These are phyloP conservation scores for Anomalospiza imberbis DNA, from an alignment of 2,797 vertebrate species.

Conservation along the genomic window DNA sequence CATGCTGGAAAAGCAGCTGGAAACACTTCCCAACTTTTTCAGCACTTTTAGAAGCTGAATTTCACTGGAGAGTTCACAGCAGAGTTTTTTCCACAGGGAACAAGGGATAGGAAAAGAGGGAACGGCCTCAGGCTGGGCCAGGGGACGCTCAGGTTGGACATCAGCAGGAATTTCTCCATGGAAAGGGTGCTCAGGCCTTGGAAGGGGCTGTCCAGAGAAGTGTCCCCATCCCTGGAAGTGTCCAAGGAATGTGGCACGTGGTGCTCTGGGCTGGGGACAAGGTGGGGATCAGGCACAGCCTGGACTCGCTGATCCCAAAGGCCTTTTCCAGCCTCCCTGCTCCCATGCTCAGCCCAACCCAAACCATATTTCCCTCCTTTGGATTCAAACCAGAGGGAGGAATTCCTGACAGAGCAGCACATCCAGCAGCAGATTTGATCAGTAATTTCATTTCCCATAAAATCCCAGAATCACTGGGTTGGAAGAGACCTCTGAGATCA, in stretches of 20 bases:
- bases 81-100: neutral
- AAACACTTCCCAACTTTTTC: neutral
- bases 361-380: accelerated
- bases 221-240: neutral
- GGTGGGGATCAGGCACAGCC: accelerated
- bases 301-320: accelerated
- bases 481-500: neutral
- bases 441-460: neutral
- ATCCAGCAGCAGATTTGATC: neutral
- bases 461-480: neutral
- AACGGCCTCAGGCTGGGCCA: accelerated
- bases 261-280: neutral
- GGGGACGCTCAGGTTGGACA: neutral
- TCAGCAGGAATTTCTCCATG: neutral
- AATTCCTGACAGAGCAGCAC: neutral
- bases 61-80: neutral
- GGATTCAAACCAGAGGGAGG: neutral
- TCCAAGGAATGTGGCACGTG: neutral
- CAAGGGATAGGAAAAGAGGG: neutral
- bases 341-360: neutral
- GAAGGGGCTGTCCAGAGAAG: neutral
- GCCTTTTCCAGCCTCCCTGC: accelerated
- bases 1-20: neutral
- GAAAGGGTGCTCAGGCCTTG: accelerated
- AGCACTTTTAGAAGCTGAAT: neutral